Base-by-base conservation (phyloP, 2,888 invertebrate species). In the Chironomus tentans region DNA sequence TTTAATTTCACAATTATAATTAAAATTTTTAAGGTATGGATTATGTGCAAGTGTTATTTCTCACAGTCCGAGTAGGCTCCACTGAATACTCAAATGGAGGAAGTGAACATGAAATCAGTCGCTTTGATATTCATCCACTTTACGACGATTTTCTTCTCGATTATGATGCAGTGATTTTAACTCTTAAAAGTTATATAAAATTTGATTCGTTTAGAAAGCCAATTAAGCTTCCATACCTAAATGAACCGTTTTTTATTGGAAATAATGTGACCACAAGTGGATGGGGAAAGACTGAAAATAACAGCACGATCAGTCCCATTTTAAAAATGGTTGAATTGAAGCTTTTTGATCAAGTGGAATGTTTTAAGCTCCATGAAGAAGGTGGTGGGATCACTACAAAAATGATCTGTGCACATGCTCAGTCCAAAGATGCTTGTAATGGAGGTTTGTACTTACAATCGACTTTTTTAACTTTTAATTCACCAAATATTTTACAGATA, bases 351-450 rank as follows among this genome's bases (percentile, higher is more conserved):
- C 73, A 24, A n/a, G 48, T 56, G 1, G 18, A 76, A 15, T 77
- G 77, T 56, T 38, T 70, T 13, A 18, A 12, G 46, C 28, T 56
- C 5, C 70, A 70, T 62, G 18, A 61, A n/a, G 47, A 12, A 22
- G 56, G 24, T 22, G 70, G 70, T 22, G 70, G 70, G 5, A 22
- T 56, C 1, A 70, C 70, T 4, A 18, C 22, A 7, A 56, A 18
- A 13, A 77, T 76, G 77, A 48, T 77, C 48, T 77, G 77, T 65
- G 77, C 77, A 10, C 15, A 2, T 18, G 46, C 62, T 12, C 6
- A 15, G 0, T 28, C 10, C 5, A 62, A 61, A 18, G 72, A 72
- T 38, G 2, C 61, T 38, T 72, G 72, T 15, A 15, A 10, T 38
- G 72, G 72, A 56, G 48, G 70, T 13, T 0, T 6, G 48, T 38